Base-by-base conservation (phyloP, 2,888 invertebrate species). In the Harpalus rufipes region DNA sequence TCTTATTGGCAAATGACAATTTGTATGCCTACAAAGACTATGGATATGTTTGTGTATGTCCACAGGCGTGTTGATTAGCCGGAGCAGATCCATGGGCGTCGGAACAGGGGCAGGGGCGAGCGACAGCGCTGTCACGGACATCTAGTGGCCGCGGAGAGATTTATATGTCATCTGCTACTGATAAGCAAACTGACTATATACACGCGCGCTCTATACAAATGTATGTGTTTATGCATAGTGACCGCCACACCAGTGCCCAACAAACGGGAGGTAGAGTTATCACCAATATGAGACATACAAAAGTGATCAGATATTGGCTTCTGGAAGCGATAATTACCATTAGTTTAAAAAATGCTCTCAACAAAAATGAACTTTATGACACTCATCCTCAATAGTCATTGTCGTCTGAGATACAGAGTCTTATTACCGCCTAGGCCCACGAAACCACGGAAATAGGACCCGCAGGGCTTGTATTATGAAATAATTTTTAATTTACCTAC, bases 161-260 rank as follows among this genome's bases (percentile, higher is more conserved):
- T 90, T 91, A 91, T 91, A 89, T 89, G 90, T 89, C 90, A 90
- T 90, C 91, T 91, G 90, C 88, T 88, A 87, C 87, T 90, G 89
- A 90, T 89, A 88, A 85, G 85, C 85, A 58, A 68, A 79, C 85
- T 39, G 58, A 56, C 85, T 78, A 79, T 85, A 85, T 79, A 85
- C 80, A 85, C 58, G 72, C 21, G 61, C 76, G 79, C 4, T 85
- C 59, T 85, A 80, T 85, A 85, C 56, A 80, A 79, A 85, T 85
- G 80, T 72, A 84, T 85, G 85, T 72, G 78, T 85, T 80, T 85
- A 79, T 85, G 85, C 80, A 85, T 85, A 80, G 58, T 59, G 85
- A 79, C 80, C 80, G 65, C 10, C 25, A 14, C 21, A 72, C 44
- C 80, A 80, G 85, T 41, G 85, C 5, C 39, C 21, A 7, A 6